Evolutionary conservation across 1,140 invertebrate genomes (phyloP), one percentile per base, ranked within the genome.

Genomic region (Magallana gigas): DNA sequence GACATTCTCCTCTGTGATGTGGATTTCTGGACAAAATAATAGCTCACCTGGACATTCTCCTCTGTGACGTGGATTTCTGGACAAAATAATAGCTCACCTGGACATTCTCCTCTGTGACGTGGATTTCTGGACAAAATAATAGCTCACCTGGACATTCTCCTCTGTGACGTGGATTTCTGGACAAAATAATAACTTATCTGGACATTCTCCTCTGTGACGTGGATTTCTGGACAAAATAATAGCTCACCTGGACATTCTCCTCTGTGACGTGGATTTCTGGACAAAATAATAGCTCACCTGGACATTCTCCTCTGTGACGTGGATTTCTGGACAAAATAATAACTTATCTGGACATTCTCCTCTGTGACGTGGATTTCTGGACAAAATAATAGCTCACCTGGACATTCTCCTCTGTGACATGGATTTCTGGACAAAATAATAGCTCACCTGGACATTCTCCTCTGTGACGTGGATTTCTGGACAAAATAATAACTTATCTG

Each of bases 81-180:
- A 23, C 23, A 23, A 23, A 23, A 23, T 23, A 23, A 23, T 23
- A 23, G 23, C 23, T 23, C 23, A 23, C 23, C 23, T 23, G 23
- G 0, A 99, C 98, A 95, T 98, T 99, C 83, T 98, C 98, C 95
- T 99, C 98, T 6, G 97, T 98, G 23, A 99, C 97, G 91, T 97
- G 96, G 82, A 99, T 97, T 92, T 98, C 97, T 8, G 98, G 23
- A 23, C 23, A 23, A 23, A 23, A 23, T 23, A 23, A 23, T 23
- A 23, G 23, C 23, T 23, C 23, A 23, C 23, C 23, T 23, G 23
- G 0, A 99, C 98, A 95, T 98, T 99, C 83, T 98, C 98, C 95
- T 99, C 98, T 6, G 97, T 98, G 23, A 99, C 97, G 91, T 97
- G 96, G 82, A 99, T 97, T 92, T 98, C 97, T 8, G 98, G 23